A percentile compares a stretch with the other conserved stretches of the same genome.
Evolutionary conservation across 2,113 vertebrate species (phyloP).

Genomic region (Cryptoleucopteryx plumbea): DNA sequence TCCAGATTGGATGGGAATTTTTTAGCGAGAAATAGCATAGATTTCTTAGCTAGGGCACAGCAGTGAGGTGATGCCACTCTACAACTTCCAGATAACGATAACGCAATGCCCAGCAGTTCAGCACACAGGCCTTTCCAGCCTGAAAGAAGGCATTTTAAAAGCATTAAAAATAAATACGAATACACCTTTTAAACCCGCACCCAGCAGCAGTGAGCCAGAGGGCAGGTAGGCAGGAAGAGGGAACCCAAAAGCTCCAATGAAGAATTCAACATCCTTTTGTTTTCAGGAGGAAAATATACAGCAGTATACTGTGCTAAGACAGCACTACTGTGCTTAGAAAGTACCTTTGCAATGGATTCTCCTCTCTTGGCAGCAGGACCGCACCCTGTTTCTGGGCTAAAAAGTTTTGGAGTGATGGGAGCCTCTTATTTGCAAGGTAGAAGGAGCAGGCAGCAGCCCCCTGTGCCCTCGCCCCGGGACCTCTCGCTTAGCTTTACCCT

Average conservation of each 20-base stretch:
- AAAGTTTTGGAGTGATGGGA: not conserved
- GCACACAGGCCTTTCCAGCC: not conserved
- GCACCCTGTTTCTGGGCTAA: not conserved
- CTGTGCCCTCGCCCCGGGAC: accelerated
- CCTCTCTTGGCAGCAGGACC: not conserved
- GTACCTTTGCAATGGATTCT: not conserved
- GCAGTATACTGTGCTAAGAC: not conserved
- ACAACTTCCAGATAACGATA: not conserved
- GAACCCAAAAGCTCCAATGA: not conserved
- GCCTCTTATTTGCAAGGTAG: not conserved
- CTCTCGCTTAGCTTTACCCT: not conserved
- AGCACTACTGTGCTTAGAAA: not conserved
- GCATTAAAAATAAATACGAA: not conserved
- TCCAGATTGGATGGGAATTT: not conserved
- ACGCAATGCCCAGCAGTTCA: not conserved
- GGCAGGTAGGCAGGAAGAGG: not conserved
- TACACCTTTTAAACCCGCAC: not conserved
- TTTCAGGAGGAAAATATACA: not conserved
- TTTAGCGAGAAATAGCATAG: not conserved
- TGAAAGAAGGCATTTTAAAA: not conserved
- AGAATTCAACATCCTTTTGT: not conserved
- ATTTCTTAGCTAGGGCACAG: not conserved
- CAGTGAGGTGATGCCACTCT: not conserved
- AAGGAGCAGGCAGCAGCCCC: not conserved
- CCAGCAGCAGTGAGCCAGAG: not conserved